Evolutionary conservation across 2,888 invertebrate species (phyloP), one percentile per base, ranked within the genome.

Genomic region (Tortricodes alternella): DNA sequence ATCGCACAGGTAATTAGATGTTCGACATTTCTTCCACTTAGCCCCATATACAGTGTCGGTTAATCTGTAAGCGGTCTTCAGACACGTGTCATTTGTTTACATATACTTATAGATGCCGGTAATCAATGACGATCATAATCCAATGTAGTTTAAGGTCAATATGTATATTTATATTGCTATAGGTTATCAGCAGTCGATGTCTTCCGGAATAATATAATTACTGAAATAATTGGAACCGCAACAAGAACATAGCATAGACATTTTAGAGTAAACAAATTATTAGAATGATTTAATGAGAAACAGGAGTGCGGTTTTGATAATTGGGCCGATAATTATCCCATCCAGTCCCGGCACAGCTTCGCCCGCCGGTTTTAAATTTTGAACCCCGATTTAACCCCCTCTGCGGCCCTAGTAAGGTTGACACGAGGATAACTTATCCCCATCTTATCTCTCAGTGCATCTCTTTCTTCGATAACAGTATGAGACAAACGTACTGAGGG

Each of bases 91-190:
- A 38, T 21, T 21, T 27, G 41, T 53, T 46, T 53, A 46, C 34
- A 15, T 48, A 18, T 8, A 27, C 34, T 21, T 48, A 23, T 18
- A 23, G 16, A 16, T 23, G 34, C 5, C 41, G 34, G 32, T 32
- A 18, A 46, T 39, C 46, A 48, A 34, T 46, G 46, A 32, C 39
- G 34, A 35, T 48, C 46, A 23, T 46, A 55, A 55, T 55, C 55
- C 27, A 23, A 55, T 32, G 48, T 55, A 35, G 48, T 41, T 39
- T 48, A 55, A 48, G 55, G 48, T 55, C 55, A 49, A 41, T 29
- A 41, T 34, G n/a, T 9, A n/a, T n/a, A n/a, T n/a, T n/a, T n/a
- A n/a, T n/a, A 29, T 29, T 29, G 29, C 29, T 34, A 9, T 21
- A 38, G 53, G 55, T 55, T 55, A 55, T 55, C 55, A 35, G 7